Percentiles rank a stretch among this genome's conserved stretches.
Evolutionary conservation across 2,888 invertebrate species (phyloP).

Genomic region (Xanthia togata): DNA sequence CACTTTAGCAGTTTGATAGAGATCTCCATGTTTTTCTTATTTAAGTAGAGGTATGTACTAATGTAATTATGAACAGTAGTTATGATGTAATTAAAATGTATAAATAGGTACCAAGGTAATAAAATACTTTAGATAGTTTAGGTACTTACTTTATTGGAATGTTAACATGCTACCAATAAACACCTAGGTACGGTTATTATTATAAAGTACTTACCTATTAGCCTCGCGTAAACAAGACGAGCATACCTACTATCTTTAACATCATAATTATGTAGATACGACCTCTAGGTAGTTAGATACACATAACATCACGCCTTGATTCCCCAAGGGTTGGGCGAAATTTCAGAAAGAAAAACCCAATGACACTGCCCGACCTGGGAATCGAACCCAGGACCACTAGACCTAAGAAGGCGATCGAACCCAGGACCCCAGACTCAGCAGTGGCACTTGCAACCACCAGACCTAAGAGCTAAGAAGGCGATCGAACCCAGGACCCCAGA

Average conservation of each 20-base stretch:
- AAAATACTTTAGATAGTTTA: background rate
- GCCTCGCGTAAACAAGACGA: background rate
- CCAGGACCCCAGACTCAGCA: no score
- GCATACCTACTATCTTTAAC: background rate
- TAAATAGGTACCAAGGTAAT: background rate
- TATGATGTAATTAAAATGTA: slow-evolving; percentile 12
- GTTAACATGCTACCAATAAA: slow-evolving; percentile 2
- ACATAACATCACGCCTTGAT: no score
- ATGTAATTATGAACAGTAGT: background rate
- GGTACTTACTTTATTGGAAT: slow-evolving; percentile 1
- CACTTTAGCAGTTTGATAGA: background rate
- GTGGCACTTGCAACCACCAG: no score
- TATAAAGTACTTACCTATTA: background rate
- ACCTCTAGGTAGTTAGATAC: background rate
- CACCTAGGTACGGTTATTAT: slow-evolving; percentile 5
- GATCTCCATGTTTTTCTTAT: background rate
- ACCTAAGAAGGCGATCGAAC: no score
- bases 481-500: no score
- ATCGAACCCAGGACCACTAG: no score
- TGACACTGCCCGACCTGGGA: no score
- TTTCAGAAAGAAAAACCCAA: no score
- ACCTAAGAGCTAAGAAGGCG: no score
- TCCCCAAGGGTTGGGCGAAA: no score
- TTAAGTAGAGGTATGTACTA: background rate
- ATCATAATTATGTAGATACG: background rate